These are phyloP conservation scores for Rachycentron canadum DNA, from an alignment of 2,797 vertebrate genomes.

Conservation along the genomic window DNA sequence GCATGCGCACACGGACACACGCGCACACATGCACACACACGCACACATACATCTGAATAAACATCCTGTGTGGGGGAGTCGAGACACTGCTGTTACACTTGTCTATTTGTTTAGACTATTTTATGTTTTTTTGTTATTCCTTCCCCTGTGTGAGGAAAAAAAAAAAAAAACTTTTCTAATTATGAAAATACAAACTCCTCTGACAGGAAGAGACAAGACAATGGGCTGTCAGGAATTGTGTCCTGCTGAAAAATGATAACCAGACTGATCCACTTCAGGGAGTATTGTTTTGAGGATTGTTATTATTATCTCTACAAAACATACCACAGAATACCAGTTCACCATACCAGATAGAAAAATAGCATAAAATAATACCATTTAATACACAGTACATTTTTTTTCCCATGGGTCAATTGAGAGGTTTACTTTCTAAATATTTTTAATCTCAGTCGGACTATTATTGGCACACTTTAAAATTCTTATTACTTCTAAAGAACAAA, in stretches of 20 bases:
- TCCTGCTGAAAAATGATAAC: slow-evolving; percentile 5
- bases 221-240: slow-evolving; percentile 31
- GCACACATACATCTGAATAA: slow-evolving; percentile 71
- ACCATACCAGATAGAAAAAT: neutral
- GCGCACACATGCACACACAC: neutral
- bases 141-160: slow-evolving; percentile 39
- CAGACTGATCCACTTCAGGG: slow-evolving; percentile 18
- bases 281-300: slow-evolving; percentile 13
- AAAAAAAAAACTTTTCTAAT: slow-evolving; percentile 5
- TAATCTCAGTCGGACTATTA: neutral
- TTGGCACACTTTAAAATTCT: neutral
- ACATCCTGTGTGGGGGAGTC: slow-evolving; percentile 77
- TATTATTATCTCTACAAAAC: slow-evolving; percentile 21
- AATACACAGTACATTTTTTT: too few species aligned
- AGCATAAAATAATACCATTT: neutral
- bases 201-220: slow-evolving; percentile 62
- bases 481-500: neutral
- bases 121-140: slow-evolving; percentile 72
- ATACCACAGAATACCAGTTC: slow-evolving; percentile 2
- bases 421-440: neutral
- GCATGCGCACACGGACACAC: neutral
- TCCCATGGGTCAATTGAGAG: neutral
- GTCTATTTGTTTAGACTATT: slow-evolving; percentile 65
- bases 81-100: slow-evolving; percentile 57
- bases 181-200: slow-evolving; percentile 41